phyloP scores from a whole-genome alignment of 2,888 invertebrate genomes.

The Ectropis crepuscularia region DNA sequence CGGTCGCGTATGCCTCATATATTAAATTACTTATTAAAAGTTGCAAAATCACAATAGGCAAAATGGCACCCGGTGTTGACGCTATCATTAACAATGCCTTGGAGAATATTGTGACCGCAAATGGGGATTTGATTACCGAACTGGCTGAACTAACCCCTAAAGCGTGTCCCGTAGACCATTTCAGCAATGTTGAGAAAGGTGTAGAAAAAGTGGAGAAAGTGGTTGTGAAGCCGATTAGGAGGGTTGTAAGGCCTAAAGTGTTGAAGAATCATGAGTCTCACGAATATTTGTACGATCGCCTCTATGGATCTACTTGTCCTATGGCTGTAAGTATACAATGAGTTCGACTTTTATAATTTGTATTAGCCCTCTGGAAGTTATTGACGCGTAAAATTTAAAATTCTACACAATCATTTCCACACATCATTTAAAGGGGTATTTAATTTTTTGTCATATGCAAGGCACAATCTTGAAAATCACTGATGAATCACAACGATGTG shows the following conservation, averaged over 20 bases:
- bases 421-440: too few relatives aligned
- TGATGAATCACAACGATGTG: too few relatives aligned
- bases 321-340: slow-evolving; percentile 62
- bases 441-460: too few relatives aligned
- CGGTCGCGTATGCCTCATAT: slow-evolving; percentile 57
- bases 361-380: neutral
- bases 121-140: slow-evolving; percentile 52
- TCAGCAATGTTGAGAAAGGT: slow-evolving; percentile 30
- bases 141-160: slow-evolving; percentile 43
- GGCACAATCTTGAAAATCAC: too few relatives aligned
- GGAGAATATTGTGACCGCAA: slow-evolving; percentile 46
- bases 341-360: too few relatives aligned
- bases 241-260: slow-evolving; percentile 69
- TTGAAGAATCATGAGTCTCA: slow-evolving; percentile 70
- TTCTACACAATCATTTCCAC: neutral
- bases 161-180: slow-evolving; percentile 52
- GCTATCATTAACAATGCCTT: slow-evolving; percentile 56
- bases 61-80: slow-evolving; percentile 75
- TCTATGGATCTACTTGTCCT: slow-evolving; percentile 70
- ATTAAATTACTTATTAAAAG: slow-evolving; percentile 7
- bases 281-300: slow-evolving; percentile 72
- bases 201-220: slow-evolving; percentile 30
- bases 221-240: slow-evolving; percentile 50
- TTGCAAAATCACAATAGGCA: slow-evolving; percentile 26
- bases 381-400: neutral